These are phyloP conservation scores for Cephalopterus ornatus DNA, from an alignment of 2,113 vertebrate genomes.

Conservation along the genomic window DNA sequence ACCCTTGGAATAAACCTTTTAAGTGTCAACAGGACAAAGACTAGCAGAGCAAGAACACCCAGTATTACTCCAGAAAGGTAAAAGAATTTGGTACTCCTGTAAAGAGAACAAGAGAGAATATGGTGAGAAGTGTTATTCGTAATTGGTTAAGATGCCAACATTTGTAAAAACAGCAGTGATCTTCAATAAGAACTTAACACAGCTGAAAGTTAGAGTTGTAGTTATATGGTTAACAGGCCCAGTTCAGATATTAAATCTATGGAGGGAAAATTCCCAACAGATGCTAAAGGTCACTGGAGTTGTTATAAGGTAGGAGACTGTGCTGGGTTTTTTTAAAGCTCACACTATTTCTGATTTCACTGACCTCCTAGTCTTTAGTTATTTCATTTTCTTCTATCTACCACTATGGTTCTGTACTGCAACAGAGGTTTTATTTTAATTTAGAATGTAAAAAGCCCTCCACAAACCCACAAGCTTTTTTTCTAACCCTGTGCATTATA, in stretches of 20 bases:
- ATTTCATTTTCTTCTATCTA: background rate
- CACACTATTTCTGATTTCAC: background rate
- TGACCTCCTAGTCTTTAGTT: background rate
- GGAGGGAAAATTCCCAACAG: background rate
- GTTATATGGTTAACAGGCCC: background rate
- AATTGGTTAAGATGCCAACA: background rate
- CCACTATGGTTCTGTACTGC: background rate
- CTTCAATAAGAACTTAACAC: background rate
- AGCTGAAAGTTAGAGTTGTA: background rate
- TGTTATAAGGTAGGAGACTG: background rate
- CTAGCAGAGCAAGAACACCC: slow-evolving; percentile 68
- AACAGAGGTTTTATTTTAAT: background rate
- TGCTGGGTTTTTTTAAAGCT: background rate
- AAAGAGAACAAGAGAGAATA: slow-evolving; percentile 37
- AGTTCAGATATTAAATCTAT: background rate
- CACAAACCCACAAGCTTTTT: background rate
- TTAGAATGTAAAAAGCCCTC: background rate
- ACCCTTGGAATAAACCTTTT: slow-evolving; percentile 78
- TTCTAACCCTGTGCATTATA: background rate
- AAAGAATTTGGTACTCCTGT: slow-evolving; percentile 74
- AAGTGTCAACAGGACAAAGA: slow-evolving; percentile 72
- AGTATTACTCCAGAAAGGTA: slow-evolving; percentile 72
- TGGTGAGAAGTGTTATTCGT: background rate
- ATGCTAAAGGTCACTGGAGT: background rate
- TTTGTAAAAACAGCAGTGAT: background rate